Percentiles rank a stretch among this genome's conserved stretches.
Evolutionary conservation across 2,113 vertebrate genomes (phyloP).

Genomic region (Peucedramus taeniatus): DNA sequence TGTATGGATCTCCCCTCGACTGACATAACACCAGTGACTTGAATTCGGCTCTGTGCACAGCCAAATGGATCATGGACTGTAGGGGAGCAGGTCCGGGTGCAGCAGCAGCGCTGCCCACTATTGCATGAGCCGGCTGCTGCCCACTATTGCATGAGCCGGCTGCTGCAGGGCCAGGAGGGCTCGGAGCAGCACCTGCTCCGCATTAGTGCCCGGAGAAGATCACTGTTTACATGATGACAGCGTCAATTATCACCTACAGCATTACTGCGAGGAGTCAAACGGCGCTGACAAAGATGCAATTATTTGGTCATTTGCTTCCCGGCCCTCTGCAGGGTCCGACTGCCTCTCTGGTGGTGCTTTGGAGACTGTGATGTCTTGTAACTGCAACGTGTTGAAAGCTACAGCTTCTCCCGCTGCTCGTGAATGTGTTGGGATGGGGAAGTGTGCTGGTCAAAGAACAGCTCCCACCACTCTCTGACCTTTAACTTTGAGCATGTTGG

Average conservation of each 20-base stretch:
- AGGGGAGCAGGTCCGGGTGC: background rate
- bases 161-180: background rate
- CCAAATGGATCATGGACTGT: accelerated
- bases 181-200: background rate
- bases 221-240: background rate
- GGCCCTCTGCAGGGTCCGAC: background rate
- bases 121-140: background rate
- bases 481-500: background rate
- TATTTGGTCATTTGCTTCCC: background rate
- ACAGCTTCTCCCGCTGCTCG: accelerated
- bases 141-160: background rate
- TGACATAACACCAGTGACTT: background rate
- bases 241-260: conserved; percentile 19
- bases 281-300: background rate
- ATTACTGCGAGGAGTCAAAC: background rate
- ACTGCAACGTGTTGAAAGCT: background rate
- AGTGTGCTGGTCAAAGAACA: background rate
- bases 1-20: accelerated
- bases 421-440: accelerated
- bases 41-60: background rate
- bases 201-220: background rate
- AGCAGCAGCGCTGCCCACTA: background rate
- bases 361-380: background rate
- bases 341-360: background rate
- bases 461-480: accelerated